phyloP scores from a whole-genome alignment of 2,797 vertebrate species.

The Carcharodon carcharias region DNA sequence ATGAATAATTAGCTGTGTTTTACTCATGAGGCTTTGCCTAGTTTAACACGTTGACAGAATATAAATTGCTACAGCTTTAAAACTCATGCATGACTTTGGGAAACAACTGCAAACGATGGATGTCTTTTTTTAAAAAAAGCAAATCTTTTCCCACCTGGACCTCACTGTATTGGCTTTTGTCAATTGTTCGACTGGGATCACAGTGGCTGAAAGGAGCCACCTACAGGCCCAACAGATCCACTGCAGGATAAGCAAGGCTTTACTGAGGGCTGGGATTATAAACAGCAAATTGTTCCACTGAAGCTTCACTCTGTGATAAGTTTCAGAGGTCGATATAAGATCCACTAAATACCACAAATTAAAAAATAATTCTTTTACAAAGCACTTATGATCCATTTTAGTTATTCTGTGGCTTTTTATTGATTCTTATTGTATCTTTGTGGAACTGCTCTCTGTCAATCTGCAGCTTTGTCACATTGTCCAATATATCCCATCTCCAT shows the following conservation, averaged over 20 bases:
- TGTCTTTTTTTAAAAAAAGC: background rate
- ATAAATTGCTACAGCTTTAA: conserved; percentile 32
- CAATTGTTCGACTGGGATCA: background rate
- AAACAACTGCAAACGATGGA: conserved; percentile 26
- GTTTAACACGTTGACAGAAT: conserved; percentile 36
- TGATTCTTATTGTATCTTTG: background rate
- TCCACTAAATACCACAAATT: background rate
- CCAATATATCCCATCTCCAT: background rate
- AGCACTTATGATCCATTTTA: background rate
- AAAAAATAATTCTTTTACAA: too few relatives aligned
- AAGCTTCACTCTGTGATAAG: too few relatives aligned
- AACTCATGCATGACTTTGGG: background rate
- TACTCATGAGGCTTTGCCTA: conserved; percentile 32
- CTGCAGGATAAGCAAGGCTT: background rate
- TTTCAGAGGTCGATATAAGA: too few relatives aligned
- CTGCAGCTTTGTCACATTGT: background rate
- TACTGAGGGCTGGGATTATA: too few relatives aligned
- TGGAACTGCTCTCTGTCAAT: background rate
- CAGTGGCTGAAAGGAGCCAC: conserved; percentile 2
- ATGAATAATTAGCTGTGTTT: conserved; percentile 31
- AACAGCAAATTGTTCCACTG: background rate
- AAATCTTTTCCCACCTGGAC: background rate
- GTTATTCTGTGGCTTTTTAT: background rate
- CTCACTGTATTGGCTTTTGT: background rate
- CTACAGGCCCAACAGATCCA: background rate